A percentile compares a stretch with the other conserved stretches of the same genome.
Conservation (phyloP, 2,797 vertebrate species). For the Spondyliosoma cantharus region DNA sequence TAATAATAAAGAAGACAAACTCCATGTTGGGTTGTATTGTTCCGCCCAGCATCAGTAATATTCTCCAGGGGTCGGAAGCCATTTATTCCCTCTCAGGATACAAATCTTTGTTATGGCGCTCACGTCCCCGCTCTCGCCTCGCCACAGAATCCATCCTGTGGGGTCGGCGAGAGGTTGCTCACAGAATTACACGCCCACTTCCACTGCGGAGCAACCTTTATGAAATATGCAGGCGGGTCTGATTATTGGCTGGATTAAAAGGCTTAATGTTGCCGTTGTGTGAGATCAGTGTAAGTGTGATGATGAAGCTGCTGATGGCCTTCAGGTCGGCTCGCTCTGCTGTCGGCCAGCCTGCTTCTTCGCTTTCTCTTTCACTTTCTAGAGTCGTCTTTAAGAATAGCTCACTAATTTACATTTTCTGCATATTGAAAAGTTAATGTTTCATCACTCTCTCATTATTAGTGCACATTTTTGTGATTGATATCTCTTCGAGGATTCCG, state of each 20-base stretch:
- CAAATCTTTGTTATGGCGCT: slow-evolving; percentile 29
- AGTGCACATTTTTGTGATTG: slow-evolving; percentile 8
- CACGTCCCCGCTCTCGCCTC: background rate
- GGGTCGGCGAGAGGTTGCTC: slow-evolving; percentile 18
- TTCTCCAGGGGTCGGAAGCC: background rate
- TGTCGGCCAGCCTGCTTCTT: background rate
- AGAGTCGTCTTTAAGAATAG: background rate
- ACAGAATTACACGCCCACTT: background rate
- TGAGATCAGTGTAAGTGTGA: slow-evolving; percentile 27
- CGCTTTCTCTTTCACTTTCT: background rate
- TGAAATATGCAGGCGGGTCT: slow-evolving; percentile 14
- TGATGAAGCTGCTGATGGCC: slow-evolving; percentile 20
- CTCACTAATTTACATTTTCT: background rate
- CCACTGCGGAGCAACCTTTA: slow-evolving; percentile 1
- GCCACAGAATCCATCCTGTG: slow-evolving; percentile 15
- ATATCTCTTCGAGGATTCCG: background rate
- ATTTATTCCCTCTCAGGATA: background rate
- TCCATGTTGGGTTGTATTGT: background rate
- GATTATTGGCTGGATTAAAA: slow-evolving; percentile 42
- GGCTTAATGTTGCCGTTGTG: slow-evolving; percentile 3
- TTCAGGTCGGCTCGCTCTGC: background rate
- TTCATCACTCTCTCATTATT: slow-evolving; percentile 3
- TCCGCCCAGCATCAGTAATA: background rate
- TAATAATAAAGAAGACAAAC: background rate
- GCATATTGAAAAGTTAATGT: slow-evolving; percentile 13